Evolutionary conservation across 2,113 vertebrate species (phyloP).

Genomic region (Pangasianodon gigas): DNA sequence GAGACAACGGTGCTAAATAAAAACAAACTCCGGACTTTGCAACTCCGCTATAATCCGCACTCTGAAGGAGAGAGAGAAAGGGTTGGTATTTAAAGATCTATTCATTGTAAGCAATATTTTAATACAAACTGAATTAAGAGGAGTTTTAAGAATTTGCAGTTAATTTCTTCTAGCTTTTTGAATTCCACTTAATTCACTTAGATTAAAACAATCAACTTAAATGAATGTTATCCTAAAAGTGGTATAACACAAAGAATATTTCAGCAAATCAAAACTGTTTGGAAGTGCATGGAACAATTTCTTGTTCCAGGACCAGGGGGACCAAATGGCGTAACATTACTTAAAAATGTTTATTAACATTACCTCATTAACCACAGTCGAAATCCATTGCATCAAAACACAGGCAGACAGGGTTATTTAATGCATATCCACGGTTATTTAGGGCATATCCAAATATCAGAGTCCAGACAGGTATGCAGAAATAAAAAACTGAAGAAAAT

Average conservation of each 20-base stretch:
- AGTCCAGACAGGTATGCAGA: not conserved
- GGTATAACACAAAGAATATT: not conserved
- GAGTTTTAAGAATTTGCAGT: not conserved
- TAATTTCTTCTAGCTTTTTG: not conserved
- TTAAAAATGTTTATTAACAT: not conserved
- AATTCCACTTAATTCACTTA: not conserved
- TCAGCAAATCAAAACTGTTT: not conserved
- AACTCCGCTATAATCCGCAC: not conserved
- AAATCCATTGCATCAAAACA: not conserved
- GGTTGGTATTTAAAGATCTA: not conserved
- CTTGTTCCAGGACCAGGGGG: not conserved
- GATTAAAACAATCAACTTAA: not conserved
- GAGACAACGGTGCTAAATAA: not conserved
- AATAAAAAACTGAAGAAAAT: not conserved
- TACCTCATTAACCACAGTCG: not conserved
- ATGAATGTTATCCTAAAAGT: not conserved
- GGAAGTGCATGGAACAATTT: not conserved
- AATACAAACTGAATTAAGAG: not conserved
- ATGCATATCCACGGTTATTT: no score
- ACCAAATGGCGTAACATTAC: not conserved
- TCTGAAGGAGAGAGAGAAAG: not conserved
- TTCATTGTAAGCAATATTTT: not conserved
- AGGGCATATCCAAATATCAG: not conserved
- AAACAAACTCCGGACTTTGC: not conserved
- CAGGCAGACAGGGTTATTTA: no score